Conservation (phyloP, 2,113 vertebrate species). For the Myxocyprinus asiaticus region DNA sequence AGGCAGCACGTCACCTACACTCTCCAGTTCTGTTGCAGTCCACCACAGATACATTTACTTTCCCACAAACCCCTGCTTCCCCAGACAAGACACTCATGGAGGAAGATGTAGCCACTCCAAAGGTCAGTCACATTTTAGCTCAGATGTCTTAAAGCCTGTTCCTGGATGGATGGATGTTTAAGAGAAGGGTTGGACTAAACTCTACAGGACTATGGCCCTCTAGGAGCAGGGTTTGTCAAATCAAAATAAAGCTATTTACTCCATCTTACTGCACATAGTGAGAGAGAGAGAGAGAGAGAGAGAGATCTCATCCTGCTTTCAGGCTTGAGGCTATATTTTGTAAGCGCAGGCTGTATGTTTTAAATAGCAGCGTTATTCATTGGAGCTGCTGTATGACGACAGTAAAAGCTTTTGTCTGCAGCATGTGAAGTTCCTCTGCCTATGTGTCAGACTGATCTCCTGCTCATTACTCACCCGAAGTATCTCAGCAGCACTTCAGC, state of each 20-base stretch:
- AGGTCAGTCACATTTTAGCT: constrained; percentile 73
- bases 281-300: no score
- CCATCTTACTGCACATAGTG: no score
- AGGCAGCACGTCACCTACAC: constrained; percentile 74
- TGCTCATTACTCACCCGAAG: constrained; percentile 48
- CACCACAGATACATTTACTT: constrained; percentile 83
- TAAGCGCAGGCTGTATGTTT: constrained; percentile 36
- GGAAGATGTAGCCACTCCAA: constrained; percentile 90
- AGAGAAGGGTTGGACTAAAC: no score
- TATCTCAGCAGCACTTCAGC: constrained; percentile 22
- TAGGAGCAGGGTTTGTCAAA: no score
- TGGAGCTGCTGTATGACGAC: constrained; percentile 45
- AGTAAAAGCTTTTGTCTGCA: constrained; percentile 44
- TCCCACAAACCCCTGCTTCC: constrained; percentile 75
- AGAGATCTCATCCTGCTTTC: neutral
- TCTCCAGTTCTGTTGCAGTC: constrained; percentile 82
- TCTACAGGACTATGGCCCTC: no score
- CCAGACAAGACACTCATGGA: constrained; percentile 85
- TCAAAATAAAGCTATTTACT: no score
- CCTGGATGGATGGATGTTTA: no score
- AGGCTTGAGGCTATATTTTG: constrained; percentile 22
- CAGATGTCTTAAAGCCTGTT: neutral
- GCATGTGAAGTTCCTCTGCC: constrained; percentile 40
- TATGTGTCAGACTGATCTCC: constrained; percentile 41
- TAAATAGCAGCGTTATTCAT: constrained; percentile 47